phyloP scores from a whole-genome alignment of 2,888 invertebrate genomes.

The Idaea biselata region DNA sequence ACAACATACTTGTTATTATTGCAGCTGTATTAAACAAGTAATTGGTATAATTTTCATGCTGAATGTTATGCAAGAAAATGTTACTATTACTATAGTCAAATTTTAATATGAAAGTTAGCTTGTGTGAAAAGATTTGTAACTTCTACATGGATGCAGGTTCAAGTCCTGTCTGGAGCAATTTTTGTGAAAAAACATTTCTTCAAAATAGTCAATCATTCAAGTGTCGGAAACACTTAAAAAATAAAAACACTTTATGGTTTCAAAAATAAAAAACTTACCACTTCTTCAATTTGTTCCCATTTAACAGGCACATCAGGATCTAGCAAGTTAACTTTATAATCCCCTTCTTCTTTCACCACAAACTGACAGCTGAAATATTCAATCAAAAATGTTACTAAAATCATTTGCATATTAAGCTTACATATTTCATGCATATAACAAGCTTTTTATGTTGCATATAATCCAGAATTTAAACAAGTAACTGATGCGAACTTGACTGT shows the following conservation, averaged over 20 bases:
- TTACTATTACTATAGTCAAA: not conserved
- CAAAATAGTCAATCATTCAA: no score
- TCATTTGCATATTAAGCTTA: no score
- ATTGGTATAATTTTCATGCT: not conserved
- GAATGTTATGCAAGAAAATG: not conserved
- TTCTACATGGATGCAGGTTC: no score
- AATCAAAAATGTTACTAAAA: no score
- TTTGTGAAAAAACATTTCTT: no score
- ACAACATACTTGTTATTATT: not conserved
- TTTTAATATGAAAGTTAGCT: not conserved
- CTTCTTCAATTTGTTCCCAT: slow-evolving; percentile 96
- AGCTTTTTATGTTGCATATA: no score
- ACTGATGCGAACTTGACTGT: not conserved
- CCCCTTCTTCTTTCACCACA: slow-evolving; percentile 90
- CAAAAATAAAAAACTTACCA: slow-evolving; percentile 90
- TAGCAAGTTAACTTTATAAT: slow-evolving; percentile 87
- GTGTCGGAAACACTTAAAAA: no score
- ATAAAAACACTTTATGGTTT: no score
- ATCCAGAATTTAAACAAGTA: not conserved
- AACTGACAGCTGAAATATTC: slow-evolving; percentile 91
- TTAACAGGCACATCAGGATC: slow-evolving; percentile 95
- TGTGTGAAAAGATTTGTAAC: not conserved
- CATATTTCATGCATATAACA: no score
- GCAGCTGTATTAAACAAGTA: not conserved
- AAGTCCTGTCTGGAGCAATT: no score